Evolutionary conservation across 2,888 invertebrate genomes (phyloP).

Genomic region (Pseudolycoriella hygida): DNA sequence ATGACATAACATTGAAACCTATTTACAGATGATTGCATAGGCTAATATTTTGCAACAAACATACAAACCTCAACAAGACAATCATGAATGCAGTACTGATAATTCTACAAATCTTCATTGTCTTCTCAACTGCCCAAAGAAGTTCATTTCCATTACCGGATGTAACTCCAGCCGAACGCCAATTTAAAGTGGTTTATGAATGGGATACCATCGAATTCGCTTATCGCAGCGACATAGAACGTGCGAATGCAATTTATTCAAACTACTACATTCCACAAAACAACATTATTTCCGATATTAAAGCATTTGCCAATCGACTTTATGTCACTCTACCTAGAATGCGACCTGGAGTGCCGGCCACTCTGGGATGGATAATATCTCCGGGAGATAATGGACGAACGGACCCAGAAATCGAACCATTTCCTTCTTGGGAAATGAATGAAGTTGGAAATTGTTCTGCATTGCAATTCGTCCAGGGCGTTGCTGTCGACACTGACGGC

Average conservation of each 20-base stretch:
- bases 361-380: constrained; percentile 38
- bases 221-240: constrained; percentile 40
- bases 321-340: constrained; percentile 52
- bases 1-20: too few relatives aligned
- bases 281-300: constrained; percentile 48
- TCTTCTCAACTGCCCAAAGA: background rate
- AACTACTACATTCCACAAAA: constrained; percentile 47
- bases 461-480: constrained; percentile 55
- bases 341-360: constrained; percentile 52
- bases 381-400: constrained; percentile 29
- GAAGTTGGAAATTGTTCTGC: constrained; percentile 44
- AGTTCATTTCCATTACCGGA: constrained; percentile 9
- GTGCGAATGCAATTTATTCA: constrained; percentile 34
- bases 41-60: too few relatives aligned
- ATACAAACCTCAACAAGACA: too few relatives aligned
- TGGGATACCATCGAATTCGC: constrained; percentile 54
- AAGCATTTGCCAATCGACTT: constrained; percentile 44
- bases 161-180: constrained; percentile 19
- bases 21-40: too few relatives aligned
- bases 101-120: too few relatives aligned
- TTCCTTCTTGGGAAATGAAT: constrained; percentile 55
- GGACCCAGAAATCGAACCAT: constrained; percentile 43
- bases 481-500: constrained; percentile 53
- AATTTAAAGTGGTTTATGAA: constrained; percentile 52
- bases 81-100: too few relatives aligned